Percentiles rank a stretch among this genome's conserved stretches.
phyloP scores from a whole-genome alignment of 2,113 vertebrate genomes.

The Coracopsis vasa region DNA sequence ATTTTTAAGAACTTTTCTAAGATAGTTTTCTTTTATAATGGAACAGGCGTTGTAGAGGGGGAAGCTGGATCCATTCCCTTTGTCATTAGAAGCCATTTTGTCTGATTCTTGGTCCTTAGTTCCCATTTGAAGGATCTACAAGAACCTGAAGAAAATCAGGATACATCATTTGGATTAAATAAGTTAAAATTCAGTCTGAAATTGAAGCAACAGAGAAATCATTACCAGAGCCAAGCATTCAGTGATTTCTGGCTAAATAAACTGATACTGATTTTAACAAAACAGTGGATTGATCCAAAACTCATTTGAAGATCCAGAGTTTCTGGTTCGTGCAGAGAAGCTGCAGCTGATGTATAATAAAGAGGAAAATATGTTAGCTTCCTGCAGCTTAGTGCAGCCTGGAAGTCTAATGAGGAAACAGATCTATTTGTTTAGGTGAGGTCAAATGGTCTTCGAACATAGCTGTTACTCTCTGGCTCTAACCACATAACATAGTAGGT shows the following conservation, averaged over 20 bases:
- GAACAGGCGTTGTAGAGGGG: neutral
- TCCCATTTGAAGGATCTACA: neutral
- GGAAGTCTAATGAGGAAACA: neutral
- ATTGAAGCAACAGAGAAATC: neutral
- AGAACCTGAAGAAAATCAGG: neutral
- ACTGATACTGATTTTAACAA: neutral
- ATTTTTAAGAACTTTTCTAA: neutral
- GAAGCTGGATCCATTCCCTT: neutral
- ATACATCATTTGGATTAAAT: neutral
- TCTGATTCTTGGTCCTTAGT: neutral
- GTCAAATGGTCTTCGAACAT: neutral
- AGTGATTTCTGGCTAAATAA: neutral
- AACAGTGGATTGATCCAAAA: neutral
- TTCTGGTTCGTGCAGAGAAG: neutral
- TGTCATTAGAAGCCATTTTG: neutral
- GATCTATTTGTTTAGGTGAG: conserved; percentile 18
- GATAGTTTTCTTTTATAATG: neutral
- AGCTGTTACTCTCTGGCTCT: neutral
- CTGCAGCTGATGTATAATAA: neutral
- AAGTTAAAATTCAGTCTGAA: neutral
- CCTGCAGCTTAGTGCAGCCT: neutral
- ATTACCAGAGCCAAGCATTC: neutral
- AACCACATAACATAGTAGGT: neutral
- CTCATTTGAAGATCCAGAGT: neutral
- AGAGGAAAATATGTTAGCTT: neutral